Evolutionary conservation across 2,888 invertebrate species (phyloP).

Genomic region (Orgyia antiqua): DNA sequence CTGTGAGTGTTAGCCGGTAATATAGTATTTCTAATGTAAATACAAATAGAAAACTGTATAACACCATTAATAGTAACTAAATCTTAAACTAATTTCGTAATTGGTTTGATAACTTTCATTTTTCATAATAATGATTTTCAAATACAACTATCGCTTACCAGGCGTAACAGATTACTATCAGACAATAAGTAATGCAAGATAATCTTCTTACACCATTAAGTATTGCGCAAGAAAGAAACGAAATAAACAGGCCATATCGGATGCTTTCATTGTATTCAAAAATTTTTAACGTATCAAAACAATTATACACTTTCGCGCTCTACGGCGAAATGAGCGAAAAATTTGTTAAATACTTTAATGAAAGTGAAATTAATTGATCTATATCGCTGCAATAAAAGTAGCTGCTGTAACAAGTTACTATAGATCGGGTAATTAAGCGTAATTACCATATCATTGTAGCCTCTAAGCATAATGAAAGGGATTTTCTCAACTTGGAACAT

Average conservation of each 20-base stretch:
- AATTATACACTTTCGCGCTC: conserved; percentile 47
- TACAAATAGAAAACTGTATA: no score
- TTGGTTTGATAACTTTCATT: no score
- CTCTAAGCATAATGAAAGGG: no score
- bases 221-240: conserved; percentile 26
- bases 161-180: conserved; percentile 2
- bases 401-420: conserved; percentile 4
- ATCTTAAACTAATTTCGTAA: no score
- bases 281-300: conserved; percentile 25
- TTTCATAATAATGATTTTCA: conserved; percentile 2
- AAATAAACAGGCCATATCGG: conserved; percentile 25
- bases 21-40: no score
- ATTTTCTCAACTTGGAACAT: no score
- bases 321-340: conserved; percentile 33
- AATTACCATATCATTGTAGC: no score
- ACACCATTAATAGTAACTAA: no score
- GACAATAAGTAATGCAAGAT: background rate
- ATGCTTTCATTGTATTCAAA: conserved; percentile 38
- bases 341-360: conserved; percentile 27
- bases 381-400: conserved; percentile 10
- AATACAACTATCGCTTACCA: conserved; percentile 1
- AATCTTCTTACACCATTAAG: conserved; percentile 8
- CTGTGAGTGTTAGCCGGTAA: no score
- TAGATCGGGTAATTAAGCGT: no score
- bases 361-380: conserved; percentile 26